A percentile compares a stretch with the other conserved stretches of the same genome.
Evolutionary conservation across 2,888 invertebrate species (phyloP).

Genomic region (Rhagonycha fulva): DNA sequence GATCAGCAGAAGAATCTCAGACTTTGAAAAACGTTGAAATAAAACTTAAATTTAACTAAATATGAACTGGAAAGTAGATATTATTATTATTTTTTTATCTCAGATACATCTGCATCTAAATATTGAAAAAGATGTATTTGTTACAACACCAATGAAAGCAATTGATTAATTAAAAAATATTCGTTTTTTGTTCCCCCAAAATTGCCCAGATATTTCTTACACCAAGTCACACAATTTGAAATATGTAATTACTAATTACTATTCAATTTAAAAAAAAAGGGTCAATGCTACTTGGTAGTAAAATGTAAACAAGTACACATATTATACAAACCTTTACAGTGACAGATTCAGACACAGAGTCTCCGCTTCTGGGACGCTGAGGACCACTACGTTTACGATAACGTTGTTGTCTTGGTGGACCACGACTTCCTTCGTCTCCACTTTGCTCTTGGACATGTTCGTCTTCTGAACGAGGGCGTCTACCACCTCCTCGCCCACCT

Average conservation of each 20-base stretch:
- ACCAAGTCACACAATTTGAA: background rate
- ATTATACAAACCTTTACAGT: constrained; percentile 42
- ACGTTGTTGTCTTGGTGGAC: constrained; percentile 52
- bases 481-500: constrained; percentile 65
- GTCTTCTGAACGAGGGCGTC: constrained; percentile 61
- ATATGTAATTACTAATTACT: too few species aligned
- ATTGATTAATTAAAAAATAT: background rate
- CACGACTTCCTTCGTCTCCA: constrained; percentile 51
- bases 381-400: constrained; percentile 53
- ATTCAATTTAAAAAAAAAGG: background rate
- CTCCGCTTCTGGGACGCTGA: constrained; percentile 50
- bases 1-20: too few species aligned
- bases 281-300: background rate
- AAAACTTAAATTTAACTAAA: too few species aligned
- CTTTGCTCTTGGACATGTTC: constrained; percentile 54
- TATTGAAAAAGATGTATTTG: background rate
- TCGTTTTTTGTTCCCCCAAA: background rate
- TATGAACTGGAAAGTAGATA: too few species aligned
- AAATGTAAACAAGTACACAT: background rate
- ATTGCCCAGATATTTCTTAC: background rate
- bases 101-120: too few species aligned
- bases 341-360: constrained; percentile 53
- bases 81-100: too few species aligned
- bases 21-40: too few species aligned
- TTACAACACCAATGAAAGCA: background rate